Percentiles rank a stretch among this genome's conserved stretches.
phyloP scores from a whole-genome alignment of 2,113 vertebrate genomes.

The Corydoras maculifer region DNA sequence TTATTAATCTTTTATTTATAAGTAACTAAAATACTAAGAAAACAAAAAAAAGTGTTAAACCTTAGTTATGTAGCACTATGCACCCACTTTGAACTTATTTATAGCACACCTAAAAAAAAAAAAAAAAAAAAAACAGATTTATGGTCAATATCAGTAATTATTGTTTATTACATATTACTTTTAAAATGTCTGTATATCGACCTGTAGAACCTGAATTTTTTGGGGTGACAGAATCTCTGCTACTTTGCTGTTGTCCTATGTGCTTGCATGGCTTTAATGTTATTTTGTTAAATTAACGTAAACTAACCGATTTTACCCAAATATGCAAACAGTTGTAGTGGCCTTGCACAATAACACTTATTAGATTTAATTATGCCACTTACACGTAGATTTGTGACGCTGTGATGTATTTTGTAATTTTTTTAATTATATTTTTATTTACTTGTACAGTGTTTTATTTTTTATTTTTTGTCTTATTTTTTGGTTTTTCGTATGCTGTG shows the following conservation, averaged over 20 bases:
- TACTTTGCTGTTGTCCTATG: conserved; percentile 27
- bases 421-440: conserved; percentile 9
- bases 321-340: conserved; percentile 38
- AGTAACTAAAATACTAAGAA: no score
- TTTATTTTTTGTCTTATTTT: conserved; percentile 8
- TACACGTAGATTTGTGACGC: conserved; percentile 22
- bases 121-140: no score
- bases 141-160: no score
- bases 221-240: not conserved
- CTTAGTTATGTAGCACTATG: no score
- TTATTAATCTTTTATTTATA: no score
- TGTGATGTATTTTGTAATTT: conserved; percentile 43
- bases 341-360: conserved; percentile 45
- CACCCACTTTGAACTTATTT: no score
- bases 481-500: no score
- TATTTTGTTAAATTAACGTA: conserved; percentile 43
- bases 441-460: conserved; percentile 1
- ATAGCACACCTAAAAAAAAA: no score
- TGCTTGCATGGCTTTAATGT: conserved; percentile 39
- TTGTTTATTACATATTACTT: no score
- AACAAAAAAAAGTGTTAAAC: no score
- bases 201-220: no score
- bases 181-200: no score
- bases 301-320: conserved; percentile 36
- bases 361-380: conserved; percentile 30